phyloP scores from a whole-genome alignment of 2,888 invertebrate genomes.

The Spodoptera picta region DNA sequence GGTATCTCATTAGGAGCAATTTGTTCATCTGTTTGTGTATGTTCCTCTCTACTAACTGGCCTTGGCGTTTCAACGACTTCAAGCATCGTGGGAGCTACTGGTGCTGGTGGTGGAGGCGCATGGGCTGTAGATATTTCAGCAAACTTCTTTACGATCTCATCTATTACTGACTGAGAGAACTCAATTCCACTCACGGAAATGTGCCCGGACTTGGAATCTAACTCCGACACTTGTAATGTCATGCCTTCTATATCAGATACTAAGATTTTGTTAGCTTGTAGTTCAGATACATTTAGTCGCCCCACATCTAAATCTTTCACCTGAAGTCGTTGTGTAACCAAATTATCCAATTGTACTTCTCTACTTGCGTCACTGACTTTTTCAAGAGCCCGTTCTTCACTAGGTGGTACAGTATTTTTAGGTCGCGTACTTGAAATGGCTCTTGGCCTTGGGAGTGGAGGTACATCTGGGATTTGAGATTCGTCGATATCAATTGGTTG shows the following conservation, averaged over 20 bases:
- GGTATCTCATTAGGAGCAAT: constrained; percentile 36
- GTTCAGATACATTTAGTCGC: constrained; percentile 92
- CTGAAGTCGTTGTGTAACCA: constrained; percentile 90
- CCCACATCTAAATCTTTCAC: constrained; percentile 94
- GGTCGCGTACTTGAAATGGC: constrained; percentile 58
- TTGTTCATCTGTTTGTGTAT: constrained; percentile 78
- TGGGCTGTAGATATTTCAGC: constrained; percentile 80
- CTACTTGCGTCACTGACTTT: constrained; percentile 73
- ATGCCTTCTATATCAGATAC: constrained; percentile 94
- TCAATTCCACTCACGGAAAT: constrained; percentile 91
- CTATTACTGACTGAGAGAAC: constrained; percentile 91
- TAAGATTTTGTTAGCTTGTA: constrained; percentile 93
- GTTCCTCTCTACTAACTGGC: constrained; percentile 78
- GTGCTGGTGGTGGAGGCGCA: constrained; percentile 44
- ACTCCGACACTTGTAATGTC: constrained; percentile 91
- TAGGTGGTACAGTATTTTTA: constrained; percentile 59
- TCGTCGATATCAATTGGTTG: constrained; percentile 90
- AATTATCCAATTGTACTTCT: constrained; percentile 82
- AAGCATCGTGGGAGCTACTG: constrained; percentile 43
- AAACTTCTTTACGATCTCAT: constrained; percentile 90
- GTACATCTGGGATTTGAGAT: constrained; percentile 80
- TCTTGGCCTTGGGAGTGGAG: constrained; percentile 81
- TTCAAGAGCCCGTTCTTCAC: constrained; percentile 74
- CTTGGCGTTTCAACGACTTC: constrained; percentile 61
- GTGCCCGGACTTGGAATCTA: constrained; percentile 91